Base-by-base conservation (phyloP, 1,140 invertebrate species). In the Idris sp. region DNA sequence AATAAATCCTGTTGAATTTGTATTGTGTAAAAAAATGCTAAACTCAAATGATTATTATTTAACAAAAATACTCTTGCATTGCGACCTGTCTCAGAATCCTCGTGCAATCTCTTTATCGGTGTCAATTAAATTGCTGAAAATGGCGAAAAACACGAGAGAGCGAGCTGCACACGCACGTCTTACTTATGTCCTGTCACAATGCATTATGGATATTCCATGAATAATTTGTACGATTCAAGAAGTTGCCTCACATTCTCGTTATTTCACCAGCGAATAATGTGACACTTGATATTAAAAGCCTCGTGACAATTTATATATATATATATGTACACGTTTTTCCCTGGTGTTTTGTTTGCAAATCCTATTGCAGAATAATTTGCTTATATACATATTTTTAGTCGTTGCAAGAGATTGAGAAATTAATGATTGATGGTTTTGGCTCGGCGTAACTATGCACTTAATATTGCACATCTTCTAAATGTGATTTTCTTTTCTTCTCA, bases 151-250 rank as follows among this genome's bases (percentile, higher is more conserved):
- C 33, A 16, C 58, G 58, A 40, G 38, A 9, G 15, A 5, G 40
- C 2, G 22, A 8, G 14, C 14, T 49, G 19, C 28, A 26, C 28
- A 58, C 28, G 44, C 36, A 53, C 54, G 46, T 59, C 53, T 69
- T 67, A 67, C 65, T 69, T 51, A 59, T 51, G 44, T 51, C 65
- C 46, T 44, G 53, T 69, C 65, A 44, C 33, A 30, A 69, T 59
- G 65, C 53, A 69, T 69, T 59, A 69, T 59, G 54, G 65, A 69
- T 59, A 69, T 69, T 51, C 15, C 54, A 59, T 59, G 53, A 69
- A 69, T 69, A 69, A 69, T 59, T 59, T 58, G 54, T 40, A 30
- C 65, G 64, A 49, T 35, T 67, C 44, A 41, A 56, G 62, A 13
- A 51, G 65, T 69, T 36, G 14, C 11, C n/a, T 69, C 46, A 30